phyloP scores from a whole-genome alignment of 2,888 invertebrate genomes.

The Tyria jacobaeae region DNA sequence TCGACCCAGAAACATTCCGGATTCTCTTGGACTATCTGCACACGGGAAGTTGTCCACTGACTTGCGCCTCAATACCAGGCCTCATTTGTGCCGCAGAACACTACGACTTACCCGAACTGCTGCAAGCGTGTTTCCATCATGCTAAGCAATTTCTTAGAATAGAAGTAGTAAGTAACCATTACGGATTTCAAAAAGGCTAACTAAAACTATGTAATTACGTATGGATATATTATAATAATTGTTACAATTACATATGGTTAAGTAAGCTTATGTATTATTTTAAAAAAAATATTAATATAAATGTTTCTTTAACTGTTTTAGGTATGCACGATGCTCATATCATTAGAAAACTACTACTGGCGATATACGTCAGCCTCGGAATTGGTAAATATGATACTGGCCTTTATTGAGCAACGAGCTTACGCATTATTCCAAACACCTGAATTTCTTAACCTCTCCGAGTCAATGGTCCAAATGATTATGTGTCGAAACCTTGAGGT shows the following conservation, averaged over 20 bases:
- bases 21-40: slow-evolving; percentile 96
- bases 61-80: slow-evolving; percentile 96
- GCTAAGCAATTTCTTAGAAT: slow-evolving; percentile 97
- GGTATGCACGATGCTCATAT: slow-evolving; percentile 97
- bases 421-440: slow-evolving; percentile 93
- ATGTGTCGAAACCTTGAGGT: slow-evolving; percentile 97
- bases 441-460: slow-evolving; percentile 95
- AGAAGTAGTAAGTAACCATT: slow-evolving; percentile 90
- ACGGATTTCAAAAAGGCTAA: neutral
- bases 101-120: slow-evolving; percentile 95
- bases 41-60: slow-evolving; percentile 96
- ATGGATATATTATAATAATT: neutral
- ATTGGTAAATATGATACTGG: slow-evolving; percentile 97
- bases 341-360: slow-evolving; percentile 98
- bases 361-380: slow-evolving; percentile 97
- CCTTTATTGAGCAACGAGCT: slow-evolving; percentile 95
- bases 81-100: slow-evolving; percentile 97
- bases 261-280: neutral
- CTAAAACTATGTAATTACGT: neutral
- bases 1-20: slow-evolving; percentile 97
- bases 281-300: neutral
- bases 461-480: slow-evolving; percentile 98
- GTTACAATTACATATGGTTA: neutral
- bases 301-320: slow-evolving; percentile 56
- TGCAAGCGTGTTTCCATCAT: slow-evolving; percentile 98